phyloP scores from a whole-genome alignment of 2,113 vertebrate genomes.

The Sinocyclocheilus maitianheensis region DNA sequence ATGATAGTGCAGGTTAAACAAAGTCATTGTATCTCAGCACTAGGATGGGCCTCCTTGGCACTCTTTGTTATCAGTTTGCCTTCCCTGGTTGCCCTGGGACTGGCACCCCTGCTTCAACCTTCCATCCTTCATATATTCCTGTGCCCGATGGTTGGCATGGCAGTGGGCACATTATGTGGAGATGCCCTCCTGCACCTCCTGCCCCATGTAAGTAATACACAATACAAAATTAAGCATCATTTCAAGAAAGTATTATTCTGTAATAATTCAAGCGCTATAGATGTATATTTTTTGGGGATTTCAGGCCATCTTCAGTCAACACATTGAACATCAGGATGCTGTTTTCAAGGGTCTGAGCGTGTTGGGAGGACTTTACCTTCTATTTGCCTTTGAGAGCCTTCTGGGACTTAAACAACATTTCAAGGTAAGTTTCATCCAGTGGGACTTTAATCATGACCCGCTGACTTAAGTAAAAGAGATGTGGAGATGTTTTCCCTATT shows the following conservation, averaged over 20 bases:
- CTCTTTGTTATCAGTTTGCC: constrained; percentile 77
- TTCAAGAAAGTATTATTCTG: not conserved
- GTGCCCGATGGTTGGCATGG: constrained; percentile 81
- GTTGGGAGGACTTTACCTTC: too few species aligned
- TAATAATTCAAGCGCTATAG: not conserved
- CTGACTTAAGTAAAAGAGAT: too few species aligned
- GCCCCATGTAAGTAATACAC: constrained; percentile 75
- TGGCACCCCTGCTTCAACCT: constrained; percentile 72
- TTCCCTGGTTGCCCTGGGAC: constrained; percentile 70
- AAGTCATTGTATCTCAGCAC: constrained; percentile 62
- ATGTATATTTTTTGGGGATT: too few species aligned
- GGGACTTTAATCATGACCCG: too few species aligned
- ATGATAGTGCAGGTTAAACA: not conserved
- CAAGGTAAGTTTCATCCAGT: too few species aligned
- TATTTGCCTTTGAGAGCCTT: too few species aligned
- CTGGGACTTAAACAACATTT: too few species aligned
- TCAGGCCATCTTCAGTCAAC: too few species aligned
- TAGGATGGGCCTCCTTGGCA: constrained; percentile 76
- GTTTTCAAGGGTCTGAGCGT: too few species aligned
- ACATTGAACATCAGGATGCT: too few species aligned
- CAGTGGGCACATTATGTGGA: constrained; percentile 83
- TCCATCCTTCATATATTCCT: constrained; percentile 68
- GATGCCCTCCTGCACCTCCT: constrained; percentile 83
- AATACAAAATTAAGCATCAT: not conserved
- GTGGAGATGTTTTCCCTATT: too few species aligned